These are phyloP conservation scores for Aviceda subcristata DNA, from an alignment of 2,113 vertebrate species.

Conservation along the genomic window DNA sequence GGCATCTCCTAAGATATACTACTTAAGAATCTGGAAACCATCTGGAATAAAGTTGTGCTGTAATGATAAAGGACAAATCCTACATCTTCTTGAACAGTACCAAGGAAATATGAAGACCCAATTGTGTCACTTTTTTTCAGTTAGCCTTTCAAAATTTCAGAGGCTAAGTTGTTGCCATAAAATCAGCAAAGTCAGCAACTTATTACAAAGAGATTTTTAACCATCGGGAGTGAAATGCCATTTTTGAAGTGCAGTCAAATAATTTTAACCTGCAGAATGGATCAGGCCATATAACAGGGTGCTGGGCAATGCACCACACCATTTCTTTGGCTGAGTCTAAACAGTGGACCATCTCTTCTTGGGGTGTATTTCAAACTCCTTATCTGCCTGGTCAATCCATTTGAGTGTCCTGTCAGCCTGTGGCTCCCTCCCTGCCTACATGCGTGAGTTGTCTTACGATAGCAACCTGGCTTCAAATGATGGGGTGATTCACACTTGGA, in stretches of 20 bases:
- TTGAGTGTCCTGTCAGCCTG: background rate
- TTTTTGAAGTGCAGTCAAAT: background rate
- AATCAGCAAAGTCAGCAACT: background rate
- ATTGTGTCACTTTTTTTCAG: background rate
- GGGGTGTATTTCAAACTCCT: background rate
- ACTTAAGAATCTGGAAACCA: background rate
- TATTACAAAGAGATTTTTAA: background rate
- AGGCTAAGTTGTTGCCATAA: background rate
- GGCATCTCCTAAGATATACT: background rate
- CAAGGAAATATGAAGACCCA: background rate
- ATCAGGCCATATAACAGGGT: background rate
- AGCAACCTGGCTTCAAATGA: background rate
- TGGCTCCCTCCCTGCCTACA: background rate
- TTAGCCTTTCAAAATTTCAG: background rate
- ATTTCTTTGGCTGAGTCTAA: background rate
- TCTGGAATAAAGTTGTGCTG: background rate
- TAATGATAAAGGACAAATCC: slow-evolving; percentile 1
- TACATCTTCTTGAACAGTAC: background rate
- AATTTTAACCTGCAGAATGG: background rate
- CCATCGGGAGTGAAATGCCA: background rate
- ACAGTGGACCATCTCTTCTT: background rate
- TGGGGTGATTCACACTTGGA: background rate
- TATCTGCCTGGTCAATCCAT: background rate
- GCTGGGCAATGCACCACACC: background rate
- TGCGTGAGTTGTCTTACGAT: background rate